Evolutionary conservation across 2,797 vertebrate genomes (phyloP).

Genomic region (Glossophaga mutica): DNA sequence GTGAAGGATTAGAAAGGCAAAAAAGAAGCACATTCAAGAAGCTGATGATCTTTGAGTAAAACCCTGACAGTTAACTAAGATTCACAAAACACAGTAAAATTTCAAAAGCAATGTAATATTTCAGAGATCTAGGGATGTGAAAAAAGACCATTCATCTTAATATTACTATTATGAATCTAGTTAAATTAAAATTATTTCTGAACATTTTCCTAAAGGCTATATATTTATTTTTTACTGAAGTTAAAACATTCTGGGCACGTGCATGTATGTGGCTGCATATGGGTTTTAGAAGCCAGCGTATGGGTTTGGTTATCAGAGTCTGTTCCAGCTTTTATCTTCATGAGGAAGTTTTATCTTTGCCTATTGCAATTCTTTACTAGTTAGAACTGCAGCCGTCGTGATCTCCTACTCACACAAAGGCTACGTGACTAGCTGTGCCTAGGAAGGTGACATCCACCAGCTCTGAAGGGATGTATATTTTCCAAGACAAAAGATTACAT

Average conservation of each 20-base stretch:
- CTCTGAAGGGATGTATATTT: background rate
- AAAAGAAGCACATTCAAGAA: background rate
- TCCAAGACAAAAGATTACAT: background rate
- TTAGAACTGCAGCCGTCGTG: background rate
- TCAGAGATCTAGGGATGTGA: background rate
- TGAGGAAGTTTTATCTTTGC: background rate
- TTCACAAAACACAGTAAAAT: background rate
- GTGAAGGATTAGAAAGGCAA: background rate
- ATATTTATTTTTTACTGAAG: background rate
- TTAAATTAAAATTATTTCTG: background rate
- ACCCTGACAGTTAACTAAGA: background rate
- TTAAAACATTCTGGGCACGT: background rate
- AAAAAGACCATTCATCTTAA: background rate
- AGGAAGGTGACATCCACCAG: background rate
- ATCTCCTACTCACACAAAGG: background rate
- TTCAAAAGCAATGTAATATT: background rate
- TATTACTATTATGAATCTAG: background rate
- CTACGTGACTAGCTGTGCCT: background rate
- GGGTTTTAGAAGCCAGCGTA: background rate
- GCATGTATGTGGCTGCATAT: background rate
- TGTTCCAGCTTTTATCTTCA: slow-evolving; percentile 11
- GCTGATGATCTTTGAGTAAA: background rate
- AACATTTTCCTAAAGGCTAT: background rate
- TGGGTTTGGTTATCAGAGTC: background rate
- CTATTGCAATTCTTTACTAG: background rate